These are phyloP conservation scores for Diogma glabrata DNA, from an alignment of 2,888 invertebrate species.

Conservation along the genomic window DNA sequence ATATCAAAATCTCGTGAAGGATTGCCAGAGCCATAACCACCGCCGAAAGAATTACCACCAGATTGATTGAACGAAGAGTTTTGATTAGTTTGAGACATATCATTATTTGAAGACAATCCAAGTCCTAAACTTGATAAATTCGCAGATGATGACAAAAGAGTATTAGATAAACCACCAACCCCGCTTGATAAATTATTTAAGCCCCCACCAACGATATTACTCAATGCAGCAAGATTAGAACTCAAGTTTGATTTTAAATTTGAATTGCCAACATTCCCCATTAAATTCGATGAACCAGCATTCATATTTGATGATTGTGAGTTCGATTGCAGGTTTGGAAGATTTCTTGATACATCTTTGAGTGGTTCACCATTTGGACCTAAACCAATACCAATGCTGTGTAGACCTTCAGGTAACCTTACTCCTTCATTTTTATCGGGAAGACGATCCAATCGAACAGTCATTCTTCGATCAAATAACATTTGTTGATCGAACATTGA, in stretches of 20 bases:
- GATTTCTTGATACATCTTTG: constrained; percentile 69
- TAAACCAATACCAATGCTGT: constrained; percentile 85
- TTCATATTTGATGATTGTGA: constrained; percentile 31
- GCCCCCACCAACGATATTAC: constrained; percentile 38
- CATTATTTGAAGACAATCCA: background rate
- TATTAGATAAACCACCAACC: constrained; percentile 32
- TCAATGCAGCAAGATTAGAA: constrained; percentile 47
- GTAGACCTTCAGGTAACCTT: constrained; percentile 81
- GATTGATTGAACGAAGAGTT: background rate
- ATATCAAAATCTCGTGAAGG: background rate
- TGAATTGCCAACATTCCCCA: constrained; percentile 36
- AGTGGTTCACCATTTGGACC: constrained; percentile 87
- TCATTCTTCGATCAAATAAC: constrained; percentile 84
- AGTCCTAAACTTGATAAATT: constrained; percentile 11
- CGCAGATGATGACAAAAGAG: constrained; percentile 30
- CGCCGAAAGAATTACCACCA: background rate
- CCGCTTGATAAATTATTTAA: constrained; percentile 36
- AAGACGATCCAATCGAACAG: constrained; percentile 87
- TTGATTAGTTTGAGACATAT: background rate
- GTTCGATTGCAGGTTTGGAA: constrained; percentile 41
- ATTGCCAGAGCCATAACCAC: background rate
- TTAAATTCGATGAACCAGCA: constrained; percentile 13
- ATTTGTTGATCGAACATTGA: constrained; percentile 96
- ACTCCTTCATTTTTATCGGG: constrained; percentile 57
- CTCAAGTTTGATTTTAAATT: constrained; percentile 34